Percentiles rank a stretch among this genome's conserved stretches.
These are phyloP conservation scores for Pristionchus japonicus DNA, from an alignment of 2,888 invertebrate genomes.

Conservation along the genomic window DNA sequence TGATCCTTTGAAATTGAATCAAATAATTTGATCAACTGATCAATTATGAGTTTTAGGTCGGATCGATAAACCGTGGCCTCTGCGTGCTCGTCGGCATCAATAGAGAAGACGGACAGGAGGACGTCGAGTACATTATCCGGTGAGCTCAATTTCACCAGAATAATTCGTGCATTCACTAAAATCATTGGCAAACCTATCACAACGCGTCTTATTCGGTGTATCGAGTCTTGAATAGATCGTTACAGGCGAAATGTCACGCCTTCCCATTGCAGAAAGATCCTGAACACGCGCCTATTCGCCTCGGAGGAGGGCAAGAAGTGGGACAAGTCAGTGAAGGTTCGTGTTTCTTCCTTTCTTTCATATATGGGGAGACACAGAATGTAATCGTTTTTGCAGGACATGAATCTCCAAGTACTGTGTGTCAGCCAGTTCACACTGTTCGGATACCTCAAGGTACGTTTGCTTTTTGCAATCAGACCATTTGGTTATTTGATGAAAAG, in stretches of 20 bases:
- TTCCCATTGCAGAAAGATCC: conserved; percentile 81
- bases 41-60: conserved; percentile 79
- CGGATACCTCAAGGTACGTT: conserved; percentile 58
- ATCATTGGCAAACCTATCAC: background rate
- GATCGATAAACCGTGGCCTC: conserved; percentile 86
- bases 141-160: background rate
- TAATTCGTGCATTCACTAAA: conserved; percentile 78
- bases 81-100: conserved; percentile 91
- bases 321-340: conserved; percentile 83
- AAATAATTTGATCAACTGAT: too few relatives aligned
- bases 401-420: conserved; percentile 81
- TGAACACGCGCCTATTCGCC: conserved; percentile 88
- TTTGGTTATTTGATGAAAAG: background rate
- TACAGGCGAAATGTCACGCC: too few relatives aligned
- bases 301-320: conserved; percentile 85
- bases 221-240: too few relatives aligned
- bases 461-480: background rate
- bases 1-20: background rate
- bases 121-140: conserved; percentile 86
- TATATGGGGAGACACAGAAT: conserved; percentile 78
- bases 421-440: conserved; percentile 64
- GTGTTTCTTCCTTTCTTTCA: background rate
- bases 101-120: conserved; percentile 84
- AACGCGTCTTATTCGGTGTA: too few relatives aligned
- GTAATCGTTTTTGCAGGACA: conserved; percentile 79